Evolutionary conservation across 2,888 invertebrate species (phyloP).

Genomic region (Aleiodes leptofemur): DNA sequence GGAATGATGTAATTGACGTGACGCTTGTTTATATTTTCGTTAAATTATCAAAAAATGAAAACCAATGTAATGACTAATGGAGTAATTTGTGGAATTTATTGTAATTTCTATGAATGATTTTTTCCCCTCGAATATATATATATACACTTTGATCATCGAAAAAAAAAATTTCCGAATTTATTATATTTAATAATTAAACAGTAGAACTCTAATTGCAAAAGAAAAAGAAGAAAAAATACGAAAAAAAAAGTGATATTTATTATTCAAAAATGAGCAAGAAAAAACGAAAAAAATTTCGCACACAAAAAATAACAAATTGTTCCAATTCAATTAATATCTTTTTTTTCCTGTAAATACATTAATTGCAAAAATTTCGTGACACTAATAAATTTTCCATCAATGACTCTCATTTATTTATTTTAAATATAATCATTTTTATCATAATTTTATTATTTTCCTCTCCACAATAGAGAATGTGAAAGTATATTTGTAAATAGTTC

Average conservation of each 20-base stretch:
- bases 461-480: too few relatives aligned
- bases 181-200: too few relatives aligned
- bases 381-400: background rate
- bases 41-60: background rate
- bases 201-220: too few relatives aligned
- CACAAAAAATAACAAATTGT: conserved; percentile 15
- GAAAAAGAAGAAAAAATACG: background rate
- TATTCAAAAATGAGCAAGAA: conserved; percentile 5
- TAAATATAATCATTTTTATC: background rate
- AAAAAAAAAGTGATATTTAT: conserved; percentile 22
- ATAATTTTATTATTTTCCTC: background rate
- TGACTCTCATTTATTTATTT: conserved; percentile 1
- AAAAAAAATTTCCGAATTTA: too few relatives aligned
- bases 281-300: conserved; percentile 3
- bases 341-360: conserved; percentile 17
- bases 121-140: too few relatives aligned
- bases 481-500: conserved; percentile 7
- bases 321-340: background rate
- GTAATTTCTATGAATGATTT: too few relatives aligned
- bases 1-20: background rate
- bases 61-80: background rate
- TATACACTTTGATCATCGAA: too few relatives aligned
- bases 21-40: conserved; percentile 24
- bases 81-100: too few relatives aligned
- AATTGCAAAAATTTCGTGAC: conserved; percentile 4